These are phyloP conservation scores for Halcyon malimbica DNA, from an alignment of 2,113 vertebrate species.

Conservation along the genomic window DNA sequence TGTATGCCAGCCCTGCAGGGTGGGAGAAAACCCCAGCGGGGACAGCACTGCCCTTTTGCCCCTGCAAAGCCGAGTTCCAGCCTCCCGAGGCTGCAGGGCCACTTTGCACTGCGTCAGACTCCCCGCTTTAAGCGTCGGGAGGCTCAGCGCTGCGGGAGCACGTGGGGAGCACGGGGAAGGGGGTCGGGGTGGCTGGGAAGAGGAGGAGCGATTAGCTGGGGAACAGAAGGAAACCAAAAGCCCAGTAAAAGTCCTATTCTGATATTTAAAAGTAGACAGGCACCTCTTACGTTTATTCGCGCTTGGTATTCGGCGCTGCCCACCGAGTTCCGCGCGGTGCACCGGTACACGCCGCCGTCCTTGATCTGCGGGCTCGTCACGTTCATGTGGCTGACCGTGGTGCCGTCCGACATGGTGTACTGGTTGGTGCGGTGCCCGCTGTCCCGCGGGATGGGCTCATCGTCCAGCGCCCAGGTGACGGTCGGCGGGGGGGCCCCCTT, in stretches of 20 bases:
- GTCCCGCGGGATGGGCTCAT: slow-evolving; percentile 91
- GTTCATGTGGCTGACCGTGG: slow-evolving; percentile 95
- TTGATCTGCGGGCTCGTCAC: slow-evolving; percentile 94
- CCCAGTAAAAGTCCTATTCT: slow-evolving; percentile 84
- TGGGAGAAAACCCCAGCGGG: rapidly evolving
- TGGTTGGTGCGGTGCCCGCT: slow-evolving; percentile 91
- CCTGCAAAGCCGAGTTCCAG: background rate
- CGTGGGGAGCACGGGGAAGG: rapidly evolving
- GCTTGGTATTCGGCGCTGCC: slow-evolving; percentile 99
- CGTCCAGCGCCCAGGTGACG: slow-evolving; percentile 96
- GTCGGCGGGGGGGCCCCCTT: slow-evolving; percentile 96
- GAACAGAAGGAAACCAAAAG: slow-evolving; percentile 69
- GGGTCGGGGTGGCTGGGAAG: background rate
- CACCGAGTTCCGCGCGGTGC: slow-evolving; percentile 97
- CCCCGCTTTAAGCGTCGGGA: background rate
- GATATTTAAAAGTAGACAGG: slow-evolving; percentile 99
- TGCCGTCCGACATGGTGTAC: slow-evolving; percentile 95
- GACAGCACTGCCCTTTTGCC: background rate
- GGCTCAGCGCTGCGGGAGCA: rapidly evolving
- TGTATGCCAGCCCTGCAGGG: background rate
- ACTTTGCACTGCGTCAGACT: rapidly evolving
- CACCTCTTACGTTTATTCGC: slow-evolving; percentile 99
- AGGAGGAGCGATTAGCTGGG: background rate
- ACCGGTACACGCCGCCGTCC: slow-evolving; percentile 98
- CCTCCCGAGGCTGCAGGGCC: background rate